Evolutionary conservation across 2,113 vertebrate genomes (phyloP).

Genomic region (Apaloderma vittatum): DNA sequence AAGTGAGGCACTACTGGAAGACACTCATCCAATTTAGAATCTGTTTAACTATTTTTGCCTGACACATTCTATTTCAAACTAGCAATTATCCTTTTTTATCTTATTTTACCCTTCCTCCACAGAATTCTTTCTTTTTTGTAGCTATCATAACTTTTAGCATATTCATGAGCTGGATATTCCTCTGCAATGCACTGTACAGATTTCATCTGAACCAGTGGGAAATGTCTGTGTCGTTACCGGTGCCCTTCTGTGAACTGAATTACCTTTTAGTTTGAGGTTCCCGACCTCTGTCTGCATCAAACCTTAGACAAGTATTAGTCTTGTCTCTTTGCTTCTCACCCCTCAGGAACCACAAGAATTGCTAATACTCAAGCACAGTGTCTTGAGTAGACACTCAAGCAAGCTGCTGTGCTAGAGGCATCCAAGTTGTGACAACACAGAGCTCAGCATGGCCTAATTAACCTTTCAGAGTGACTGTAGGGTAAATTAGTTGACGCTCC

Average conservation of each 20-base stretch:
- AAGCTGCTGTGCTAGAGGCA: not conserved
- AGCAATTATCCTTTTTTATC: not conserved
- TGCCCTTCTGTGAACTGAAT: not conserved
- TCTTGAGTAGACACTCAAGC: not conserved
- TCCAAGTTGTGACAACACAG: not conserved
- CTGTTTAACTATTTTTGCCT: constrained; percentile 8
- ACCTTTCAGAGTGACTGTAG: not conserved
- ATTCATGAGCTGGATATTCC: not conserved
- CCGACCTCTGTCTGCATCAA: not conserved
- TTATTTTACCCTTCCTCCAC: not conserved
- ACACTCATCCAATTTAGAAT: not conserved
- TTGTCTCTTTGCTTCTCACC: not conserved
- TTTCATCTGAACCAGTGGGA: not conserved
- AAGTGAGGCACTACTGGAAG: not conserved
- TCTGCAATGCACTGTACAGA: not conserved
- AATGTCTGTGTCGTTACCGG: not conserved
- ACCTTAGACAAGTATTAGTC: fast-evolving
- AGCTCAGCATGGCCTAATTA: not conserved
- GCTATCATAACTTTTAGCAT: not conserved
- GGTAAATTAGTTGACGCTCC: not conserved
- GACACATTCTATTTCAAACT: not conserved
- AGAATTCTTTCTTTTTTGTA: not conserved
- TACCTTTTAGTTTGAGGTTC: not conserved
- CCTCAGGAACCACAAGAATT: not conserved
- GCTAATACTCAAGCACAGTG: not conserved